Percentiles rank a stretch among this genome's conserved stretches.
phyloP scores from a whole-genome alignment of 2,797 vertebrate genomes.

The Otolemur crassicaudatus region DNA sequence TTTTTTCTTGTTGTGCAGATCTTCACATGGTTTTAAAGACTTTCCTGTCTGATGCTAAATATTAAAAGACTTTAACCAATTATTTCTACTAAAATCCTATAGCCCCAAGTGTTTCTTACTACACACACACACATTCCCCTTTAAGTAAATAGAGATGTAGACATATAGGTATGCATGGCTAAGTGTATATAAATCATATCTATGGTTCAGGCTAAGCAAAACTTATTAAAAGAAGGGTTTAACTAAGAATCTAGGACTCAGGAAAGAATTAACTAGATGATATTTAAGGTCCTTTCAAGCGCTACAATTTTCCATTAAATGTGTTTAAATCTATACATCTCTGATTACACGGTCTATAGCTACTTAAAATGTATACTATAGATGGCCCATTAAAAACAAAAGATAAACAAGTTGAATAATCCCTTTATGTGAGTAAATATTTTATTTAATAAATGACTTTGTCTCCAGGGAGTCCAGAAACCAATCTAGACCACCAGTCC shows the following conservation, averaged over 20 bases:
- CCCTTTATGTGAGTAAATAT: background rate
- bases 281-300: background rate
- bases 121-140: background rate
- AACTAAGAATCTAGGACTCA: background rate
- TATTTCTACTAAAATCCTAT: slow-evolving; percentile 18
- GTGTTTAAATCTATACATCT: background rate
- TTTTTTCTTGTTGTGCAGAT: background rate
- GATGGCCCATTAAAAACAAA: background rate
- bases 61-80: background rate
- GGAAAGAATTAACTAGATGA: background rate
- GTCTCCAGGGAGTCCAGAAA: background rate
- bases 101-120: background rate
- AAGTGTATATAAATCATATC: background rate
- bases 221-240: background rate
- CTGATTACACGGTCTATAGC: background rate
- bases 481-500: background rate
- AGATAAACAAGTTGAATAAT: slow-evolving; percentile 1
- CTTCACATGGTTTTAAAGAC: slow-evolving; percentile 17
- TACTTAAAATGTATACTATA: background rate
- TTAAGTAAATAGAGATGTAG: background rate
- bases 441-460: background rate
- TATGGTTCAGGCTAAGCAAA: background rate
- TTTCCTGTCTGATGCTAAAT: background rate
- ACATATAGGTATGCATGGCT: background rate
- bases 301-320: background rate